phyloP scores from a whole-genome alignment of 2,888 invertebrate genomes.

The Zygogramma bicolorata region DNA sequence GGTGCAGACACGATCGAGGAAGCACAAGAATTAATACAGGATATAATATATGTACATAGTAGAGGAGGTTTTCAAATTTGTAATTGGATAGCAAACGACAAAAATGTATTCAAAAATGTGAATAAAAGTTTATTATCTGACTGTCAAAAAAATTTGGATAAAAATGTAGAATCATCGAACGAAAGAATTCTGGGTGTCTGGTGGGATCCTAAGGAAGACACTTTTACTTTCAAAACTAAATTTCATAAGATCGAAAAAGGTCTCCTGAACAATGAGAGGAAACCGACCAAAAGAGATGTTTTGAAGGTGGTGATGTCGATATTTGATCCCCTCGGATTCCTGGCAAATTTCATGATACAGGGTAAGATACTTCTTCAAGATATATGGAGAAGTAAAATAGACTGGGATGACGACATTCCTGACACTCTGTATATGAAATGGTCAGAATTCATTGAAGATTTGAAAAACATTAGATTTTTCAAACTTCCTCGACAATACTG shows the following conservation, averaged over 20 bases:
- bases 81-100: neutral
- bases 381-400: conserved; percentile 47
- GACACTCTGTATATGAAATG: conserved; percentile 33
- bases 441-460: conserved; percentile 42
- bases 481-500: neutral
- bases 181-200: neutral
- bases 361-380: conserved; percentile 52
- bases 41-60: conserved; percentile 11
- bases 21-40: neutral
- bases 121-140: neutral
- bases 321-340: conserved; percentile 54
- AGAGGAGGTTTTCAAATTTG: neutral
- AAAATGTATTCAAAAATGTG: neutral
- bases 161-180: neutral
- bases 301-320: conserved; percentile 49
- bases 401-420: conserved; percentile 40
- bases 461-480: conserved; percentile 18
- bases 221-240: neutral
- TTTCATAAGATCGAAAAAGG: conserved; percentile 6
- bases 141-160: neutral
- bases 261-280: neutral
- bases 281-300: neutral
- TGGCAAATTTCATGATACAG: conserved; percentile 35
- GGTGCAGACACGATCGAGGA: neutral
- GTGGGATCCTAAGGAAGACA: conserved; percentile 6